Evolutionary conservation across 2,797 vertebrate genomes (phyloP), one percentile per base, ranked within the genome.

Genomic region (Decapterus maruadsi): DNA sequence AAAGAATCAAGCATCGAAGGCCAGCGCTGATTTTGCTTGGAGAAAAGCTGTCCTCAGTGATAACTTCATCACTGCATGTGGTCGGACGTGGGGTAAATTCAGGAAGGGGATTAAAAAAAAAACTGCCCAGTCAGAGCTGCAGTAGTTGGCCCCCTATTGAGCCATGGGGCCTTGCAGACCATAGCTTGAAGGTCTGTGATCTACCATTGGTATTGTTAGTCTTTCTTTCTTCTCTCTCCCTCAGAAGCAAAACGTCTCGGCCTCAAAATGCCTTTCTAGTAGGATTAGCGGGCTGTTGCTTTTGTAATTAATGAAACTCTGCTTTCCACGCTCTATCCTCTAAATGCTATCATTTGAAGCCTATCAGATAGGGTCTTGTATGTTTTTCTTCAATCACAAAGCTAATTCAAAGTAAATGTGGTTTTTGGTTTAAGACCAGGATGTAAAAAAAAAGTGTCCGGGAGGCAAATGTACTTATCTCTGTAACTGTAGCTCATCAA

Each of bases 51-150:
- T 97, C 97, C 96, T 97, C 96, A 94, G 95, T 98, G 97, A 99
- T 99, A 99, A 98, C 97, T 97, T 97, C 97, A 97, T 97, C 97
- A 93, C 98, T 94, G 96, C 98, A 97, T 98, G 98, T 96, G 97
- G 97, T 97, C 96, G 94, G 95, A 95, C 94, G 93, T 92, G 89
- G 92, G 94, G 93, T 95, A 97, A 97, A 97, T 97, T 96, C 95
- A 95, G 96, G 96, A 96, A 95, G 94, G 95, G 96, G 96, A 96
- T 97, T 97, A 86, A 72, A 96, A 96, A 96, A 86, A 87, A 90
- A 83, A 75, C 0, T 91, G 92, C 89, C 83, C 96, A 95, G 96
- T 96, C 94, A 94, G 96, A 96, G 95, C 95, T 95, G 96, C 94
- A 93, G 95, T 66, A 78, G 80, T 82, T 80, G 96, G 94, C 96